Percentiles rank a stretch among this genome's conserved stretches.
These are phyloP conservation scores for Spilarctia lutea DNA, from an alignment of 2,888 invertebrate genomes.

Conservation along the genomic window DNA sequence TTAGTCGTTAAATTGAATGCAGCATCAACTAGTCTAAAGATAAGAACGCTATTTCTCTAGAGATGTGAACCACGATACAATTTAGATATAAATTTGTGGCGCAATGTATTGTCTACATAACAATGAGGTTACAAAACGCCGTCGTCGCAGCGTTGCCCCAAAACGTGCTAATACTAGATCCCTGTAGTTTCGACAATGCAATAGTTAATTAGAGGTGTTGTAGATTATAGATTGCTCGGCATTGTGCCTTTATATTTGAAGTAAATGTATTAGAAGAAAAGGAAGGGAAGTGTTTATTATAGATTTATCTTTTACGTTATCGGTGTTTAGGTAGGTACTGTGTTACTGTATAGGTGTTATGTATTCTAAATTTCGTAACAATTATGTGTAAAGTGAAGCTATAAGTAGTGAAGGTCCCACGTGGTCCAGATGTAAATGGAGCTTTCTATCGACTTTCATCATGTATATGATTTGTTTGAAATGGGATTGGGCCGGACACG, in stretches of 20 bases:
- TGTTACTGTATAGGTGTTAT: neutral
- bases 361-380: neutral
- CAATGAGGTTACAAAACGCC: conserved; percentile 44
- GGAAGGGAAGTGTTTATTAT: neutral
- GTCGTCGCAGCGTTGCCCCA: conserved; percentile 19
- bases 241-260: conserved; percentile 12
- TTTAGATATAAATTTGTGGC: conserved; percentile 48
- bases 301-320: neutral
- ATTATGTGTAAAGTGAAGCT: neutral
- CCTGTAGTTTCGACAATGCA: conserved; percentile 42
- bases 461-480: too few relatives aligned
- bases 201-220: conserved; percentile 46
- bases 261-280: neutral
- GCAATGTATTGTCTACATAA: conserved; percentile 50
- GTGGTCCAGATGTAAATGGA: neutral
- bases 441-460: neutral
- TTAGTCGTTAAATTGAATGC: neutral
- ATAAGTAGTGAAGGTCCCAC: neutral
- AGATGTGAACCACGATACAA: conserved; percentile 51
- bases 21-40: conserved; percentile 19
- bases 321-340: neutral
- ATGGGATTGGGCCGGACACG: too few relatives aligned
- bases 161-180: conserved; percentile 41
- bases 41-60: conserved; percentile 37
- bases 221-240: conserved; percentile 44